A percentile compares a stretch with the other conserved stretches of the same genome.
phyloP scores from a whole-genome alignment of 92 coral and sea anemone species.

The Nematostella vectensis region DNA sequence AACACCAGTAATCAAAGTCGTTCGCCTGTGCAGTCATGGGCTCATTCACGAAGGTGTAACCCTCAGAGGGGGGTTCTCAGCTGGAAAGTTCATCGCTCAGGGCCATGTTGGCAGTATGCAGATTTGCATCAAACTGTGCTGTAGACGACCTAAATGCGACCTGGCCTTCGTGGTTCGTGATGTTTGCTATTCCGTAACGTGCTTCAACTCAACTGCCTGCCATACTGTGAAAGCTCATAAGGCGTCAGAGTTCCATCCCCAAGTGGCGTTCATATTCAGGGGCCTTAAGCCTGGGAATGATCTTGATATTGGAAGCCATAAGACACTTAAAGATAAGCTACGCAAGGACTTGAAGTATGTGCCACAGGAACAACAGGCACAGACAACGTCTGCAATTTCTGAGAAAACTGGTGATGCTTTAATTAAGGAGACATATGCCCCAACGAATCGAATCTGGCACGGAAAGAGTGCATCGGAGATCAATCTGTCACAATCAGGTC shows the following conservation, averaged over 20 bases:
- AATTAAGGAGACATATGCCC: neutral
- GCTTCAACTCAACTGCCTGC: constrained; percentile 65
- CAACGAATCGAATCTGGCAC: no score
- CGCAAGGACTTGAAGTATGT: neutral
- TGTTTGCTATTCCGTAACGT: constrained; percentile 75
- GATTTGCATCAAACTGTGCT: constrained; percentile 75
- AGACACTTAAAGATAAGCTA: neutral
- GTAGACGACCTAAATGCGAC: constrained; percentile 65
- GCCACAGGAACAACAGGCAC: no score
- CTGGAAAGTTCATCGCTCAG: constrained; percentile 74
- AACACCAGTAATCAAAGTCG: constrained; percentile 65
- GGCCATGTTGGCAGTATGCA: constrained; percentile 65
- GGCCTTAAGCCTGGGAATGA: constrained; percentile 4
- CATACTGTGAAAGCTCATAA: constrained; percentile 53
- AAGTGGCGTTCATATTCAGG: constrained; percentile 65
- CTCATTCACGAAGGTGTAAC: constrained; percentile 60
- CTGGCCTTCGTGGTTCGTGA: constrained; percentile 67
- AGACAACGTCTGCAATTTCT: neutral
- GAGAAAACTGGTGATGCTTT: no score
- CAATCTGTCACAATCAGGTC: neutral
- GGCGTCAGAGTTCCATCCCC: constrained; percentile 45
- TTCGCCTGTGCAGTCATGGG: constrained; percentile 73
- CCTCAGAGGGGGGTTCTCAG: constrained; percentile 69
- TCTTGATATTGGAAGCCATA: neutral
- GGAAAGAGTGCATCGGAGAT: neutral